A percentile compares a stretch with the other conserved stretches of the same genome.
These are phyloP conservation scores for Rhaphigaster nebulosa DNA, from an alignment of 2,888 invertebrate genomes.

Conservation along the genomic window DNA sequence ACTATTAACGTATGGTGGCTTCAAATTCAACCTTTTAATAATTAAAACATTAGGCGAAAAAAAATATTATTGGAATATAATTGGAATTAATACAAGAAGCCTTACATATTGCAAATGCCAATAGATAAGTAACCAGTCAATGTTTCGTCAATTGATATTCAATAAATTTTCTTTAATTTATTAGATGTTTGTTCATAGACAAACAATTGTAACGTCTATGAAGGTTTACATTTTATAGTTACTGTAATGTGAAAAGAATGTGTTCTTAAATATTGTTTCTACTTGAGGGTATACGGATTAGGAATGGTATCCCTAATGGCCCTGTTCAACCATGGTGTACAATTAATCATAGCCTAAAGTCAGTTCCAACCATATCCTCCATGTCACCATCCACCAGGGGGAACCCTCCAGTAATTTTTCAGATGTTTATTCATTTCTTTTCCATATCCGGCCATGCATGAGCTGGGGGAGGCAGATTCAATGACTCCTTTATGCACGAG, in stretches of 20 bases:
- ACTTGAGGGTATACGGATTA: not conserved
- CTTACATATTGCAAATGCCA: too few species aligned
- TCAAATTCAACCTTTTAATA: too few species aligned
- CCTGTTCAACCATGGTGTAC: not conserved
- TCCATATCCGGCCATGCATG: not conserved
- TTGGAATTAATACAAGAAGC: too few species aligned
- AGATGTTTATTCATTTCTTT: conserved; percentile 48
- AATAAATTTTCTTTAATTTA: too few species aligned
- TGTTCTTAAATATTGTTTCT: not conserved
- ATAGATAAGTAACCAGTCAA: too few species aligned
- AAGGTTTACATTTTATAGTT: too few species aligned
- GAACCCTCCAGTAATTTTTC: conserved; percentile 28
- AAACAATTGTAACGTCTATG: too few species aligned
- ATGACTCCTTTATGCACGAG: conserved; percentile 25
- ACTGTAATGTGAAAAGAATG: not conserved
- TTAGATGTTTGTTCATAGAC: too few species aligned
- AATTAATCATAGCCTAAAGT: not conserved
- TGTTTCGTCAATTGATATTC: too few species aligned
- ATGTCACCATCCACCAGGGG: not conserved
- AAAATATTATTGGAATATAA: too few species aligned
- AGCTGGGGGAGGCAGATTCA: not conserved
- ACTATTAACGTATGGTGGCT: not conserved
- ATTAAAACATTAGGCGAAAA: too few species aligned
- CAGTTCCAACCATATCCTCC: not conserved
- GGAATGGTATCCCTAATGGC: not conserved